A percentile compares a stretch with the other conserved stretches of the same genome.
Conservation (phyloP, 2,888 invertebrate species). For the Plebejus anna region DNA sequence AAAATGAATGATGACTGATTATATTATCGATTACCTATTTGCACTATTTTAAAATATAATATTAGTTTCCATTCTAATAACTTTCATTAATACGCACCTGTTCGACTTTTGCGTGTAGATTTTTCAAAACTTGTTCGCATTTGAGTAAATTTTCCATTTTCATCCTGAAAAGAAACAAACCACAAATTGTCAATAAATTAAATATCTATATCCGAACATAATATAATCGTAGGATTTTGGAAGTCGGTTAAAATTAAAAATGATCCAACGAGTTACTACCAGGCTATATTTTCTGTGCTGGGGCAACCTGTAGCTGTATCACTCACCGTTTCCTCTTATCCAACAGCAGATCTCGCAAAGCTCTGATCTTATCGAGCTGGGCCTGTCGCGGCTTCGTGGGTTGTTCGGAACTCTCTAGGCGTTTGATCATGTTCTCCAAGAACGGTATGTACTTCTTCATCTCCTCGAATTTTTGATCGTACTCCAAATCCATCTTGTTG, state of each 20-base stretch:
- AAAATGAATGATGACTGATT: too few species aligned
- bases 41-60: background rate
- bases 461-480: conserved; percentile 81
- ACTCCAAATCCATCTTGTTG: conserved; percentile 67
- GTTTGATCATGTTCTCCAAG: conserved; percentile 83
- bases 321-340: conserved; percentile 81
- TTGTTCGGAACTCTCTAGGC: conserved; percentile 75
- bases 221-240: too few species aligned
- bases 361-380: conserved; percentile 82
- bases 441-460: conserved; percentile 87
- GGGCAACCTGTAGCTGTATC: background rate
- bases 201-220: too few species aligned
- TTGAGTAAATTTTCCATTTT: conserved; percentile 84
- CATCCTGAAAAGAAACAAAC: conserved; percentile 70
- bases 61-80: background rate
- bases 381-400: conserved; percentile 76
- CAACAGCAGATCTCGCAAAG: conserved; percentile 80
- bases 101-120: conserved; percentile 83
- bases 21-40: too few species aligned
- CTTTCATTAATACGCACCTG: conserved; percentile 66
- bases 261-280: background rate
- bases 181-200: too few species aligned
- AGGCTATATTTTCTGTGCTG: too few species aligned
- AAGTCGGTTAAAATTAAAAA: too few species aligned
- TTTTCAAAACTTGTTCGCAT: conserved; percentile 84